phyloP scores from a whole-genome alignment of 2,888 invertebrate genomes.

The Lepidochrysops patricia region DNA sequence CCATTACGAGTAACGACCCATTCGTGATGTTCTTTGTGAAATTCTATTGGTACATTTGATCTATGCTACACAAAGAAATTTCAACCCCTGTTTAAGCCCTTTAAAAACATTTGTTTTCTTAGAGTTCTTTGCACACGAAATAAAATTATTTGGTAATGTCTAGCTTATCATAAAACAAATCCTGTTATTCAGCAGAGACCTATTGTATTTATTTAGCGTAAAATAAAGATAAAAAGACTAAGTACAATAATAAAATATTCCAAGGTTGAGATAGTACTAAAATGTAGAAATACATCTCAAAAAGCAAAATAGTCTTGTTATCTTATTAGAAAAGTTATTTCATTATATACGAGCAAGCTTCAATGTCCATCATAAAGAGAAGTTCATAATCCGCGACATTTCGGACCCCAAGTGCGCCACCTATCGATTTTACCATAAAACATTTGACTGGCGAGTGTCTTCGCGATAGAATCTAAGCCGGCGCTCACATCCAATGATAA shows the following conservation, averaged over 20 bases:
- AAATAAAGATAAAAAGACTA: background rate
- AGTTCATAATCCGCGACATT: slow-evolving; percentile 60
- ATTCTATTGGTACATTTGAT: background rate
- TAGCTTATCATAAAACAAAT: background rate
- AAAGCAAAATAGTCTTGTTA: background rate
- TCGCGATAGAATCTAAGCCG: slow-evolving; percentile 68
- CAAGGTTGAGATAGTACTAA: background rate
- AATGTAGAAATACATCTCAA: background rate
- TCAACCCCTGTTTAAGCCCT: background rate
- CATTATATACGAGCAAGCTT: slow-evolving; percentile 30
- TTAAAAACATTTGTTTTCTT: background rate
- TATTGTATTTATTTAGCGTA: background rate
- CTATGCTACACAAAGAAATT: background rate
- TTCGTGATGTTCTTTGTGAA: background rate
- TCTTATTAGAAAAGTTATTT: background rate
- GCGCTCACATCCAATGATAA: slow-evolving; percentile 73
- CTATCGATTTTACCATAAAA: slow-evolving; percentile 69
- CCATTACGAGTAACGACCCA: background rate
- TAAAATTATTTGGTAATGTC: background rate
- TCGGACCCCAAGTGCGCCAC: slow-evolving; percentile 39
- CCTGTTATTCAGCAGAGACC: background rate
- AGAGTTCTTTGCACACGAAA: background rate
- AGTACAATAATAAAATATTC: background rate
- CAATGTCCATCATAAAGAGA: slow-evolving; percentile 51
- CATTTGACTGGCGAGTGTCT: slow-evolving; percentile 51